Evolutionary conservation across 2,113 vertebrate species (phyloP).

Genomic region (Megaptera novaeangliae): DNA sequence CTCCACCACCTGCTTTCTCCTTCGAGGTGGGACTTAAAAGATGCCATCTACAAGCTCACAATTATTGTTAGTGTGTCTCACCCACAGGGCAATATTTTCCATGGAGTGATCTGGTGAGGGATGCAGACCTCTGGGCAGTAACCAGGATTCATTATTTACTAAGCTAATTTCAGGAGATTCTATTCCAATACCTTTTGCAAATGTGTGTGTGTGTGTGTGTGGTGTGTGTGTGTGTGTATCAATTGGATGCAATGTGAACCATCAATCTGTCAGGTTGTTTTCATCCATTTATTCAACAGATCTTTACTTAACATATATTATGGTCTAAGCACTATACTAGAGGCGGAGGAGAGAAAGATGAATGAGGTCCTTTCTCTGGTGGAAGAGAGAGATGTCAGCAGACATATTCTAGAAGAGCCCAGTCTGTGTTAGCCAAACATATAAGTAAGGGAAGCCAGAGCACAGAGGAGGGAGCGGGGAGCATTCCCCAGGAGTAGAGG

Average conservation of each 20-base stretch:
- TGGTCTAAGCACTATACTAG: neutral
- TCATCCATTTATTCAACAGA: neutral
- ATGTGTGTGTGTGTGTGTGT: neutral
- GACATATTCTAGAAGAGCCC: neutral
- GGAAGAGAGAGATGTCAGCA: neutral
- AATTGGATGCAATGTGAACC: neutral
- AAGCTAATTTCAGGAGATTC: neutral
- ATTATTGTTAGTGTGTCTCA: neutral
- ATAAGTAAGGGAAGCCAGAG: neutral
- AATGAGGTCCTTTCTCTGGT: neutral
- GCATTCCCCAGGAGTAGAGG: neutral
- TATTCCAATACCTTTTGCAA: neutral
- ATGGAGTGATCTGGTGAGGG: neutral
- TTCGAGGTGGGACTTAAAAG: neutral
- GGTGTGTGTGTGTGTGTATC: neutral
- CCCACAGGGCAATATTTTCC: neutral
- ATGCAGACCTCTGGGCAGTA: neutral
- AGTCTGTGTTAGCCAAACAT: neutral
- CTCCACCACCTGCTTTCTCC: neutral
- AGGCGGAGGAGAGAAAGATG: neutral
- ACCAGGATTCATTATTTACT: neutral
- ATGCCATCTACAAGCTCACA: neutral
- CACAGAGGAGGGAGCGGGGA: neutral
- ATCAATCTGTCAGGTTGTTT: neutral
- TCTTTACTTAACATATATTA: neutral